A percentile compares a stretch with the other conserved stretches of the same genome.
Conservation (phyloP, 2,113 vertebrate species). For the Ondatra zibethicus region DNA sequence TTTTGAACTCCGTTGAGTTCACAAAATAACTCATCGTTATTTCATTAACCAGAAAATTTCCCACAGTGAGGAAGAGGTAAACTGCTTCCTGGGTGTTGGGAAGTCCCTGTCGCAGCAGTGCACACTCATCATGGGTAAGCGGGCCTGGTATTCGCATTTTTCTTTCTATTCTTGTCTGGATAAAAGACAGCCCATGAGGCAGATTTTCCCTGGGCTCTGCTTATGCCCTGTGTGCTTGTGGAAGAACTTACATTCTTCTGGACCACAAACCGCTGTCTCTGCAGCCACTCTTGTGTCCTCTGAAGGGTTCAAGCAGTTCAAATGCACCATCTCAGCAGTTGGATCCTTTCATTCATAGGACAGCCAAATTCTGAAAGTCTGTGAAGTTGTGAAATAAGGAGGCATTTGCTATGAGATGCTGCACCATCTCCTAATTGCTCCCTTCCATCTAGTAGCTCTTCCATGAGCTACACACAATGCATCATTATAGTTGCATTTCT, state of each 20-base stretch:
- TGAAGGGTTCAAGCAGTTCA: not conserved
- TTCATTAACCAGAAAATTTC: conserved; percentile 78
- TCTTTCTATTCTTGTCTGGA: conserved; percentile 61
- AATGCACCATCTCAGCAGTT: not conserved
- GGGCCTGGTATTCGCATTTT: conserved; percentile 38
- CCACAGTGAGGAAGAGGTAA: conserved; percentile 78
- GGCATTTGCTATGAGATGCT: not conserved
- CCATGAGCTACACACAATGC: not conserved
- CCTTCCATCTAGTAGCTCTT: not conserved
- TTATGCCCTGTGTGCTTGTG: not conserved
- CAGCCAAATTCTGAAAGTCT: not conserved
- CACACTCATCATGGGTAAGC: conserved; percentile 79
- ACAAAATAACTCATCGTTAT: conserved; percentile 2
- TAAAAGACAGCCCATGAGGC: conserved; percentile 52
- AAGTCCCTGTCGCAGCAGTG: conserved; percentile 85
- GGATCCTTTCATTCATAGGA: not conserved
- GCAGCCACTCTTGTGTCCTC: not conserved
- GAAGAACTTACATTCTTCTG: conserved; percentile 51
- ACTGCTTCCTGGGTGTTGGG: conserved; percentile 74
- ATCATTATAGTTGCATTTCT: not conserved
- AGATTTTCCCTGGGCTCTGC: not conserved
- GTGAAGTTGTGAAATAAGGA: not conserved
- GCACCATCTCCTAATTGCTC: no score
- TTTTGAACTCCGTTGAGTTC: conserved; percentile 46
- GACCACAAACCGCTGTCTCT: not conserved